Percentiles rank a stretch among this genome's conserved stretches.
These are phyloP conservation scores for Australoheros scitulus DNA, from an alignment of 2,113 vertebrate genomes.

Conservation along the genomic window DNA sequence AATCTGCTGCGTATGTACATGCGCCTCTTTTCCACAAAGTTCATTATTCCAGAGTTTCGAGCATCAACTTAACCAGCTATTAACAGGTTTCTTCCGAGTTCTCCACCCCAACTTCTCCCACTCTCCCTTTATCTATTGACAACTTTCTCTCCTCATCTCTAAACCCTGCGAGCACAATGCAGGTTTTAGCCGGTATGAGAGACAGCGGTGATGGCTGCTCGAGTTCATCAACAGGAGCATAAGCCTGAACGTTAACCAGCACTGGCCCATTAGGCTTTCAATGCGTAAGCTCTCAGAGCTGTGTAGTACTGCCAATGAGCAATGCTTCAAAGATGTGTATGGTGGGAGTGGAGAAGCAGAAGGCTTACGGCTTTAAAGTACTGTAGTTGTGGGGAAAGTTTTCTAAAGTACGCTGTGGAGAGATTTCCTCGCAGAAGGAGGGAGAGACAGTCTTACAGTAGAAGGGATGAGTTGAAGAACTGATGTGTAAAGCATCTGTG, in stretches of 20 bases:
- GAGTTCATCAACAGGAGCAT: conserved; percentile 66
- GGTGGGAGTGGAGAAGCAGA: conserved; percentile 56
- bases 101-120: conserved; percentile 2
- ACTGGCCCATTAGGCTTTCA: conserved; percentile 65
- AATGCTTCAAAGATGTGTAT: conserved; percentile 71
- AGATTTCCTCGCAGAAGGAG: conserved; percentile 41
- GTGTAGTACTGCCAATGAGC: conserved; percentile 52
- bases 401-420: conserved; percentile 49
- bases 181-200: conserved; percentile 64
- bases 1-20: not conserved
- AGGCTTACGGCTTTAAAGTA: conserved; percentile 67
- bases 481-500: conserved; percentile 58
- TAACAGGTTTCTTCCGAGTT: conserved; percentile 38
- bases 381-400: conserved; percentile 52
- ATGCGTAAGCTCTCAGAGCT: conserved; percentile 58
- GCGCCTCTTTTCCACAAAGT: not conserved
- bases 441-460: conserved; percentile 30
- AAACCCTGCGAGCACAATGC: conserved; percentile 58
- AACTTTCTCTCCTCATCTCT: conserved; percentile 55
- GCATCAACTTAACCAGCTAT: not conserved
- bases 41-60: conserved; percentile 32
- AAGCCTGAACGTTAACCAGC: conserved; percentile 71
- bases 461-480: conserved; percentile 46
- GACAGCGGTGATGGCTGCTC: conserved; percentile 48
- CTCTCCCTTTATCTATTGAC: conserved; percentile 50